phyloP scores from a whole-genome alignment of 2,888 invertebrate genomes.

The Erebia aethiops region DNA sequence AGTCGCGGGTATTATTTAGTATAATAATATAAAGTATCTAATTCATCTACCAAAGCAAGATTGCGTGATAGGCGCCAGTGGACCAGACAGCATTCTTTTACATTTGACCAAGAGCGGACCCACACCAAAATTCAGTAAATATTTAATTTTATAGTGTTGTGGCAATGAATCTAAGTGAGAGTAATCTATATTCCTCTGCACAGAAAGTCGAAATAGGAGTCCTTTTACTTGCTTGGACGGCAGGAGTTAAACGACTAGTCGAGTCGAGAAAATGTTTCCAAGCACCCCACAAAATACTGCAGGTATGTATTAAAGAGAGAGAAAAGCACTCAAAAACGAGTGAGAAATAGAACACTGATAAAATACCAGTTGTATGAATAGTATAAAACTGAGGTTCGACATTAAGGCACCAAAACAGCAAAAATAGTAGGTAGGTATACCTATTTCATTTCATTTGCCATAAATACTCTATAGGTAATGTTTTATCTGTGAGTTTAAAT shows the following conservation, averaged over 20 bases:
- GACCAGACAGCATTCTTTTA: too few species aligned
- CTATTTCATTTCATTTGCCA: slow-evolving; percentile 1
- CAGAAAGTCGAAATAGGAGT: background rate
- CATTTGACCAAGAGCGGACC: too few species aligned
- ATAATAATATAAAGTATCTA: too few species aligned
- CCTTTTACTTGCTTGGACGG: background rate
- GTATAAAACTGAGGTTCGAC: slow-evolving; percentile 8
- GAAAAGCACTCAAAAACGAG: too few species aligned
- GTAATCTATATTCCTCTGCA: too few species aligned
- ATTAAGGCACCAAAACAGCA: slow-evolving; percentile 16
- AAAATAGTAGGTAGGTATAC: background rate
- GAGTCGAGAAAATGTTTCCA: background rate
- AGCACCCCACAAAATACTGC: background rate
- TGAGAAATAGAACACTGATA: background rate
- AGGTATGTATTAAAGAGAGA: background rate
- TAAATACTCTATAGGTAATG: background rate
- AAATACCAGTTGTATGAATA: background rate
- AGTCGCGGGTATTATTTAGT: too few species aligned
- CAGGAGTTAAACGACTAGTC: background rate
- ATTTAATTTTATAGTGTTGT: too few species aligned
- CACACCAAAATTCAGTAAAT: too few species aligned
- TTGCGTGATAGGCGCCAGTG: too few species aligned
- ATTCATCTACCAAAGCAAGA: too few species aligned
- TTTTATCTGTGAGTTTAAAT: background rate
- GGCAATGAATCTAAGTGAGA: too few species aligned